phyloP scores from a whole-genome alignment of 2,113 vertebrate genomes.

The Pardalotus punctatus region DNA sequence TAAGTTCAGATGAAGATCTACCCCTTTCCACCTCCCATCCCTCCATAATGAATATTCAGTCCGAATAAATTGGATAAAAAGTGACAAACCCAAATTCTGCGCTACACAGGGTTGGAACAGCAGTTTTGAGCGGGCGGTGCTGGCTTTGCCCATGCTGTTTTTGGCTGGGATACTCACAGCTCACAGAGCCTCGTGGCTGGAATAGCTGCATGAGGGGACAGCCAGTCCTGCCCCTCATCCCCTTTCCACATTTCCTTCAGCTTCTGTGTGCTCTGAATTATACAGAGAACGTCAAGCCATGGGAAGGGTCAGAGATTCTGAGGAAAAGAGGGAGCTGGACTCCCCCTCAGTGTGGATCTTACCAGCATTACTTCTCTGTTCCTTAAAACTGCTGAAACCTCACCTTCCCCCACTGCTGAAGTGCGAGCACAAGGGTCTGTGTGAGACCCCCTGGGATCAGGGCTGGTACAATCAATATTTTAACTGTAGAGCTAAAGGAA shows the following conservation, averaged over 20 bases:
- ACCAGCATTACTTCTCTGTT: neutral
- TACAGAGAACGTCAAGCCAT: neutral
- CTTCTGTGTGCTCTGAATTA: neutral
- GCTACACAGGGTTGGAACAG: neutral
- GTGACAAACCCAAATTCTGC: neutral
- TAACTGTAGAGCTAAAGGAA: neutral
- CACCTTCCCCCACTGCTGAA: neutral
- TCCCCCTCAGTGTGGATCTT: neutral
- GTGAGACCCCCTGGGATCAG: neutral
- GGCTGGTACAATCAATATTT: neutral
- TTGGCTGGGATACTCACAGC: neutral
- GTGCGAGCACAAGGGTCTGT: neutral
- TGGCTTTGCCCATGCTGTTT: neutral
- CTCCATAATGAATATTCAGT: neutral
- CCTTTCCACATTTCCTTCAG: neutral
- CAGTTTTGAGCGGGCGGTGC: rapidly evolving
- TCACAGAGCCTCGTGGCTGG: neutral
- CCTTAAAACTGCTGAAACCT: neutral
- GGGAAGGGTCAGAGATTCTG: neutral
- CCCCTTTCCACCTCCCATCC: rapidly evolving
- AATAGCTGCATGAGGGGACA: neutral
- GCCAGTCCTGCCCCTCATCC: neutral
- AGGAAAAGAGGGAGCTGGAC: neutral
- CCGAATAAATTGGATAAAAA: neutral
- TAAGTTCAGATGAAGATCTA: neutral